Percentiles rank a stretch among this genome's conserved stretches.
These are phyloP conservation scores for Danio choprae DNA, from an alignment of 2,797 vertebrate genomes.

Conservation along the genomic window DNA sequence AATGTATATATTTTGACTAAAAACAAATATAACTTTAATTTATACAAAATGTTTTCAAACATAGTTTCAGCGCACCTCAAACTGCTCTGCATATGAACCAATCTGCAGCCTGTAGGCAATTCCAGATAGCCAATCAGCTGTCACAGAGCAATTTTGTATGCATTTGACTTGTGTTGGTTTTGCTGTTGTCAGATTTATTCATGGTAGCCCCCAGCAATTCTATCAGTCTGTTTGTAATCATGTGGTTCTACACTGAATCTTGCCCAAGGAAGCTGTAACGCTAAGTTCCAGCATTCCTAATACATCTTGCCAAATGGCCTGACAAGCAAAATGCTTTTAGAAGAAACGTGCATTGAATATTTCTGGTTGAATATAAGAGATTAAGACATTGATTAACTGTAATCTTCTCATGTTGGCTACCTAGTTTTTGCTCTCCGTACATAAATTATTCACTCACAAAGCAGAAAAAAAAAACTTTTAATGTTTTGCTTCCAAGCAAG, in stretches of 20 bases:
- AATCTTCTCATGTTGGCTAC: neutral
- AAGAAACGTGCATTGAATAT: neutral
- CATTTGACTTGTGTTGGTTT: constrained; percentile 12
- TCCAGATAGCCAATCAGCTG: neutral
- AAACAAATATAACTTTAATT: constrained; percentile 60
- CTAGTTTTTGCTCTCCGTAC: neutral
- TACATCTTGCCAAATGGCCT: neutral
- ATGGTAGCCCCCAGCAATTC: neutral
- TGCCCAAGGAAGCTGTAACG: neutral
- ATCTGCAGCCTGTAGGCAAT: neutral
- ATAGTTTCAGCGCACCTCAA: constrained; percentile 33
- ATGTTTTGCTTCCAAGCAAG: neutral
- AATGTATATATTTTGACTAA: constrained; percentile 33
- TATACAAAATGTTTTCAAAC: neutral
- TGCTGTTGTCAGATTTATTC: neutral
- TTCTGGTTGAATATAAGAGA: neutral
- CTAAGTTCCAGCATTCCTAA: neutral
- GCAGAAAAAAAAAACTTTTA: neutral
- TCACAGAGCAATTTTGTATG: neutral
- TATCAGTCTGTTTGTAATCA: neutral
- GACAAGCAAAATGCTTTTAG: neutral
- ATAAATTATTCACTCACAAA: neutral
- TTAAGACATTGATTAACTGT: neutral
- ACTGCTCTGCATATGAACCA: constrained; percentile 40
- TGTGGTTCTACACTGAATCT: neutral